Evolutionary conservation across 2,888 invertebrate species (phyloP).

Genomic region (Drosophila imparisetae): DNA sequence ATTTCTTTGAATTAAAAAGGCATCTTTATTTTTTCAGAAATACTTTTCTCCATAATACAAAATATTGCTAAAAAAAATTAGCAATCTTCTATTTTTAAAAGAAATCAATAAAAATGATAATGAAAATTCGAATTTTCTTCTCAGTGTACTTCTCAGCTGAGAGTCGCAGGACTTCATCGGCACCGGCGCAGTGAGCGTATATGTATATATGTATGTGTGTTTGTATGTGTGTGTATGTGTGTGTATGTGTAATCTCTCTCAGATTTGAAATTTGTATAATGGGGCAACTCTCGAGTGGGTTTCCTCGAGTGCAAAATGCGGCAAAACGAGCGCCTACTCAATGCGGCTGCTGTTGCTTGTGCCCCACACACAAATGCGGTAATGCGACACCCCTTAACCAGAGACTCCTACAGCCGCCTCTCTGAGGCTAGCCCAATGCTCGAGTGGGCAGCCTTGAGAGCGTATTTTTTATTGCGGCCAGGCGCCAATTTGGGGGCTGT

Average conservation of each 20-base stretch:
- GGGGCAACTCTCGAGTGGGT: constrained; percentile 50
- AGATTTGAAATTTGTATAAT: constrained; percentile 53
- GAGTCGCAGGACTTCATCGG: constrained; percentile 47
- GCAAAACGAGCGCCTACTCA: constrained; percentile 13
- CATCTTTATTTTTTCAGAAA: too few relatives aligned
- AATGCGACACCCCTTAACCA: constrained; percentile 36
- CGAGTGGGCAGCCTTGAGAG: constrained; percentile 15
- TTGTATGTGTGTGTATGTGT: neutral
- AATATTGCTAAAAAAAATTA: neutral
- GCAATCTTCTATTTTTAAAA: neutral
- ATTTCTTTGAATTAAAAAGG: neutral
- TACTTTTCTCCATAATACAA: neutral
- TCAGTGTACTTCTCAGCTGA: constrained; percentile 39
- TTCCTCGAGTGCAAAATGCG: constrained; percentile 37
- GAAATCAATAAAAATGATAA: neutral
- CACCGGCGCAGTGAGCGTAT: constrained; percentile 66
- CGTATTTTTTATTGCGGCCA: constrained; percentile 34
- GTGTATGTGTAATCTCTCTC: constrained; percentile 26
- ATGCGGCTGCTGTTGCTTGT: constrained; percentile 1
- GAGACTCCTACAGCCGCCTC: neutral
- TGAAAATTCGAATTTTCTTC: neutral
- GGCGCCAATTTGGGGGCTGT: constrained; percentile 60
- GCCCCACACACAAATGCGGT: constrained; percentile 47
- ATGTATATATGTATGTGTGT: neutral
- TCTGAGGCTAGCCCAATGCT: neutral